Evolutionary conservation across 2,113 vertebrate genomes (phyloP), one percentile per base, ranked within the genome.

Genomic region (Gasterosteus aculeatus): DNA sequence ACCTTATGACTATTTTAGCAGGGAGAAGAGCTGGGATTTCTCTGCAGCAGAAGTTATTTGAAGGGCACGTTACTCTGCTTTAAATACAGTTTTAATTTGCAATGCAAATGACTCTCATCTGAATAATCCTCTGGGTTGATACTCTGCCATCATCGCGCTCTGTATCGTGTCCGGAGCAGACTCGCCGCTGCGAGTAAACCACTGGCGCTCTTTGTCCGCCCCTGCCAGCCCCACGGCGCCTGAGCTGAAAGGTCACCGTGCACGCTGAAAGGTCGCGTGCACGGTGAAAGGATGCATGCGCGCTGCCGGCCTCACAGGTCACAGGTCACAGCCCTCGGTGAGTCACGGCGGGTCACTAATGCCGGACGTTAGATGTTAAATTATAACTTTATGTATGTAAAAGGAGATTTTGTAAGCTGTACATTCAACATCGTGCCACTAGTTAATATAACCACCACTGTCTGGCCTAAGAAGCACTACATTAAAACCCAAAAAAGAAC

Each of bases 51-150:
- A 91, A 91, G 90, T 91, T 91, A 89, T 89, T 88, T 90, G 85
- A 93, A 93, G 90, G 89, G 83, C 88, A 90, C 70, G 87, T 86
- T 86, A 72, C 83, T 85, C 87, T 73, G 77, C 81, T 92, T 89
- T 89, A 90, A 92, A 84, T 86, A 81, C 76, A 14, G 77, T 57
- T 72, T 59, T 73, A 42, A 91, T 93, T 88, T 92, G 87, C 87
- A 92, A 85, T 91, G 92, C 91, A 90, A 89, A 94, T 91, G 42
- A 42, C 7, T 86, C 82, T 88, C 83, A 82, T 84, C 69, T 84
- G 89, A 92, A 92, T 92, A 90, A 91, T 90, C 89, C 82, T 86
- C 81, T 60, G 12, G 51, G 87, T 87, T 91, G 84, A 90, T 59
- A n/a, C 70, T 65, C 66, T 51, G 81, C 78, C 83, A 82, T 67